These are phyloP conservation scores for Metalampra italica DNA, from an alignment of 2,888 invertebrate genomes.

Conservation along the genomic window DNA sequence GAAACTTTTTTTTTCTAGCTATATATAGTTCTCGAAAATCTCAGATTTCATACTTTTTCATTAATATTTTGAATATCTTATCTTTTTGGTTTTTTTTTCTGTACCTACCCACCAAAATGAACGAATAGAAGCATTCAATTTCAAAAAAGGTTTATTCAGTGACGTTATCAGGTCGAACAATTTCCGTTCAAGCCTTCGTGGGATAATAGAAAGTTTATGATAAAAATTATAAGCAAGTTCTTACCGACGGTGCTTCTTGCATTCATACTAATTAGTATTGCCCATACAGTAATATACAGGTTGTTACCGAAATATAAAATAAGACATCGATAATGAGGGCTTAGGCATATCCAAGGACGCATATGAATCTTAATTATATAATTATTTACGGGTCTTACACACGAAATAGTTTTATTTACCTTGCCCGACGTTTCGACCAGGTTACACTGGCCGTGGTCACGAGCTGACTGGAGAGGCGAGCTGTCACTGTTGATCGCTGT, in stretches of 20 bases:
- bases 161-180: conserved; percentile 18
- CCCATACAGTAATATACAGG: conserved; percentile 28
- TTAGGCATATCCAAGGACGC: neutral
- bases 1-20: too few relatives aligned
- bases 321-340: neutral
- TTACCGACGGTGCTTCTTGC: conserved; percentile 27
- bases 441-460: too few relatives aligned
- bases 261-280: conserved; percentile 41
- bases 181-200: conserved; percentile 29
- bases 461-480: too few relatives aligned
- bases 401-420: too few relatives aligned
- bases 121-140: conserved; percentile 2
- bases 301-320: conserved; percentile 18
- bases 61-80: too few relatives aligned
- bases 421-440: too few relatives aligned
- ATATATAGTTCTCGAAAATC: too few relatives aligned
- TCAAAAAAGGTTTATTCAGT: conserved; percentile 20
- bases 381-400: too few relatives aligned
- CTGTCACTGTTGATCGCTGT: too few relatives aligned
- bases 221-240: conserved; percentile 33
- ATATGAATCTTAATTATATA: too few relatives aligned
- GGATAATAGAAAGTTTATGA: conserved; percentile 38
- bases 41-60: too few relatives aligned
- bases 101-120: neutral
- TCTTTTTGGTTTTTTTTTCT: too few relatives aligned